Conservation (phyloP, 2,113 vertebrate genomes). For the Dendropsophus ebraccatus region DNA sequence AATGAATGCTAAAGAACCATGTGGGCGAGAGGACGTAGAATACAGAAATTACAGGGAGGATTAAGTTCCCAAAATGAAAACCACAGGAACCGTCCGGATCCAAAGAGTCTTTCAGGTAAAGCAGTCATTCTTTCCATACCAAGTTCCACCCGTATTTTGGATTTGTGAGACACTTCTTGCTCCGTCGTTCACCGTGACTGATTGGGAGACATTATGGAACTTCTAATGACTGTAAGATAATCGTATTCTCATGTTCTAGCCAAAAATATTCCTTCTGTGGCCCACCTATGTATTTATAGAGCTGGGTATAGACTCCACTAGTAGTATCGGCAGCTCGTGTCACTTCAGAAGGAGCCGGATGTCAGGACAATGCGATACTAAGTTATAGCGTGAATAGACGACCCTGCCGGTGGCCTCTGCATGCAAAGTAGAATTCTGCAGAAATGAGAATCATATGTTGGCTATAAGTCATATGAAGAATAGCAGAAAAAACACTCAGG, state of each 20-base stretch:
- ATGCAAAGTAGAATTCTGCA: background rate
- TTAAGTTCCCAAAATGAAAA: background rate
- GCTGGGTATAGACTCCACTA: too few species aligned
- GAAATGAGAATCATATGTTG: constrained; percentile 3
- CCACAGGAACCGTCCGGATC: background rate
- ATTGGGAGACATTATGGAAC: constrained; percentile 29
- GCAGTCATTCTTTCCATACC: constrained; percentile 18
- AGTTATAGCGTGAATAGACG: background rate
- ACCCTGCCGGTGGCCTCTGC: background rate
- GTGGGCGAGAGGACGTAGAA: background rate
- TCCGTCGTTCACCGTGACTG: background rate
- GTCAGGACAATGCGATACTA: too few species aligned
- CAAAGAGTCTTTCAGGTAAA: background rate
- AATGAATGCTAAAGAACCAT: background rate
- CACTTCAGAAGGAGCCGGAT: background rate
- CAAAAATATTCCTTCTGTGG: too few species aligned
- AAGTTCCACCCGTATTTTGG: background rate
- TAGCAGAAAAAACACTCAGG: background rate
- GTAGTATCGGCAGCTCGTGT: too few species aligned
- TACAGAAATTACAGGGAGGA: background rate
- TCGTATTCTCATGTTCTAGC: background rate
- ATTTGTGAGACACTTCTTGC: background rate
- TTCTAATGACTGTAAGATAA: background rate
- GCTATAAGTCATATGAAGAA: background rate
- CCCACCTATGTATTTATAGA: too few species aligned